These are phyloP conservation scores for Acrobasis suavella DNA, from an alignment of 2,888 invertebrate genomes.

Conservation along the genomic window DNA sequence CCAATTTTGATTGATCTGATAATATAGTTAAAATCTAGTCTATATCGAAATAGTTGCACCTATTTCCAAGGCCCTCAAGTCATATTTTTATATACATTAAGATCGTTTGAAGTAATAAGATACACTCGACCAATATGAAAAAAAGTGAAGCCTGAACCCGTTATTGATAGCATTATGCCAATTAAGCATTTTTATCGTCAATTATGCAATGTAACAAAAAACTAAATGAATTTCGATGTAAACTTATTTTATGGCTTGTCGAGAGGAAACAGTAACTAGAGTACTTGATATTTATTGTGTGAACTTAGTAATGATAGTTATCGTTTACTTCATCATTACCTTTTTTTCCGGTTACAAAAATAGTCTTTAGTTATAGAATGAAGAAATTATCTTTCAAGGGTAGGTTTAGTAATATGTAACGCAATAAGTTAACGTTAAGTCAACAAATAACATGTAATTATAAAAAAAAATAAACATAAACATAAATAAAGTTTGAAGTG, in stretches of 20 bases:
- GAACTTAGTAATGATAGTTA: slow-evolving; percentile 3
- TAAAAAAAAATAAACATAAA: too few species aligned
- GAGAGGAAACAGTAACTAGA: slow-evolving; percentile 10
- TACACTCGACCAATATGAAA: slow-evolving; percentile 1
- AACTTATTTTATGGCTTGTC: slow-evolving; percentile 7
- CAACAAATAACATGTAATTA: too few species aligned
- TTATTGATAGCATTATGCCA: slow-evolving; percentile 35
- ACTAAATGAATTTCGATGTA: slow-evolving; percentile 18
- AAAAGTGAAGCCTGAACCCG: slow-evolving; percentile 29
- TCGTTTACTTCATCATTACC: slow-evolving; percentile 1
- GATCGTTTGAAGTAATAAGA: neutral
- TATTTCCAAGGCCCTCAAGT: too few species aligned
- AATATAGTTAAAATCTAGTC: too few species aligned
- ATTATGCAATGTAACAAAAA: slow-evolving; percentile 12
- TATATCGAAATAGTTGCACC: too few species aligned
- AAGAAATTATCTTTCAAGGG: too few species aligned
- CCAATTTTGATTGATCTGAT: too few species aligned
- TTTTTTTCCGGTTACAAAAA: neutral
- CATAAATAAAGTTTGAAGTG: too few species aligned
- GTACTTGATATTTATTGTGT: slow-evolving; percentile 16
- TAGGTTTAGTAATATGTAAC: too few species aligned
- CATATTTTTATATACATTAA: too few species aligned
- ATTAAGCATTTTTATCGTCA: slow-evolving; percentile 23
- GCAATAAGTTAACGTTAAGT: too few species aligned
- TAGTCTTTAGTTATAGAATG: too few species aligned